Evolutionary conservation across 2,888 invertebrate genomes (phyloP).

Genomic region (Agapostemon virescens): DNA sequence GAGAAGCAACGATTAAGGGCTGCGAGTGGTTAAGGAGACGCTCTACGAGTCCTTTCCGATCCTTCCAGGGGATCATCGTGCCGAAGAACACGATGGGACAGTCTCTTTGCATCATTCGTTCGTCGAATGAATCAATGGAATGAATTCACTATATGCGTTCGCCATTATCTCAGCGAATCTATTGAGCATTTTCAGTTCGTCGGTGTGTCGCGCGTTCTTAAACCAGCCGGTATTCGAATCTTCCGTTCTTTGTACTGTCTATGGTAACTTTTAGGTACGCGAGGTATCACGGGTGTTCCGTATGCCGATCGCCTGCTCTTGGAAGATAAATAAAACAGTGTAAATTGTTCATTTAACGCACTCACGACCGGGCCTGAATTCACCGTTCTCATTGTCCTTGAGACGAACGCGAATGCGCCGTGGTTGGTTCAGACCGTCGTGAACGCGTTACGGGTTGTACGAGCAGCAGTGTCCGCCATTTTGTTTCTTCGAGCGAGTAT

Average conservation of each 20-base stretch:
- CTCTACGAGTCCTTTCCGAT: slow-evolving; percentile 7
- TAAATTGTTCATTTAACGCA: background rate
- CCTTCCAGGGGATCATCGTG: background rate
- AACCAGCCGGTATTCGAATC: background rate
- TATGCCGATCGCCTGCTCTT: background rate
- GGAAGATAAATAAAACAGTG: background rate
- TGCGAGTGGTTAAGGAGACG: background rate
- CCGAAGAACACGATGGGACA: background rate
- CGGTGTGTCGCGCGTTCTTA: background rate
- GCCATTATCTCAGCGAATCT: background rate
- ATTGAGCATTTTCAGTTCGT: background rate
- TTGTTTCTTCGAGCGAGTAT: background rate
- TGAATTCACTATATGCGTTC: too few species aligned
- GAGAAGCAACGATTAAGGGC: slow-evolving; percentile 1
- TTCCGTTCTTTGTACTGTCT: background rate
- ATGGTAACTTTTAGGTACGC: background rate
- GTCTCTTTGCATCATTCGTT: background rate
- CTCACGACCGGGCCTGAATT: too few species aligned
- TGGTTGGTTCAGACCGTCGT: too few species aligned
- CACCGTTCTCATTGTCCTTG: too few species aligned
- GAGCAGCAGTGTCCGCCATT: background rate
- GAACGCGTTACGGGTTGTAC: too few species aligned
- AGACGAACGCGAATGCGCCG: too few species aligned
- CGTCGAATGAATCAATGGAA: background rate
- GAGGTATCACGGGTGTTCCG: background rate